Evolutionary conservation across 2,797 vertebrate species (phyloP), one percentile per base, ranked within the genome.

Genomic region (Phyllotis vaccarum): DNA sequence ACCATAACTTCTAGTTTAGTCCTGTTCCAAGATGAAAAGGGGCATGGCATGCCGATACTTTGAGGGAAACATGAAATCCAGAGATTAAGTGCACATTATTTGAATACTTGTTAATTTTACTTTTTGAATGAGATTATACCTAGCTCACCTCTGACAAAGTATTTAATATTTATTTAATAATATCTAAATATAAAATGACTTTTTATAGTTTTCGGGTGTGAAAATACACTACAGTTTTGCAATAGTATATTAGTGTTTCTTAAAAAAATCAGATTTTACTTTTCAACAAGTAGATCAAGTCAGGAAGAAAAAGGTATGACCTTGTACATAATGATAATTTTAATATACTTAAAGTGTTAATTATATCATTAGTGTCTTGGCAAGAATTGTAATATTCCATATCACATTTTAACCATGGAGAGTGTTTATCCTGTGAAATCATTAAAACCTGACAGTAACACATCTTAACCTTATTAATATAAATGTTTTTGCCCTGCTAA

Each of bases 401-500:
- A 75, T 43, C 3, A 43, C 75, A 37, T 49, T 66, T 27, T 54
- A 80, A 64, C 24, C 13, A 16, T 22, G 5, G 58, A 93, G 1
- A 79, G 27, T 52, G 21, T 74, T 3, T 0, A 81, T 24, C 81
- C n/a, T 78, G 29, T 19, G 80, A 75, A 83, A n/a, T 14, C 27
- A 68, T 74, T 52, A 72, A 70, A 90, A 62, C 12, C 27, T 86
- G 0, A 49, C 6, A 72, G 5, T 22, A n/a, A 62, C 16, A n/a
- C 75, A 91, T 60, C 9, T 49, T 95, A 34, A 54, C 27, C 9
- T 93, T 81, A 89, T 86, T 91, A 89, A 74, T 83, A 89, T 64
- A 90, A 79, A 82, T 68, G 1, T 85, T 10, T 96, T 93, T 93
- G 14, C 64, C 78, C 13, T 40, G 62, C 3, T 89, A 24, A 62